Evolutionary conservation across 2,797 vertebrate species (phyloP).

Genomic region (Sebastolobus altivelis): DNA sequence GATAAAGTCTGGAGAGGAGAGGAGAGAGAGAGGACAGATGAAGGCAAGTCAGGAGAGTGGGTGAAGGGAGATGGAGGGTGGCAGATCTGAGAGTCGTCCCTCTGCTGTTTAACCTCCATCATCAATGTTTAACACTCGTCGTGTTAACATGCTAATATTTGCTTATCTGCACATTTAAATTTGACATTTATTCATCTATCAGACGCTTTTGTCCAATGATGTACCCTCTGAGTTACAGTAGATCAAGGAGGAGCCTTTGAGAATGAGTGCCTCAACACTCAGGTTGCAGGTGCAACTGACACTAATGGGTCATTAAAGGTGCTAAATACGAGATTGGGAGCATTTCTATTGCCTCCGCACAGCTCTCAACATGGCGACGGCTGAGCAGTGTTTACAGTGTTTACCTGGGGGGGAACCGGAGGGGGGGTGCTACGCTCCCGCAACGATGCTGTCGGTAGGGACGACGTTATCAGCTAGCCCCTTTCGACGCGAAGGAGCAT

Average conservation of each 20-base stretch:
- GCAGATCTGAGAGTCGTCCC: not conserved
- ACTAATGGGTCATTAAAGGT: no score
- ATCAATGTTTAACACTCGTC: not conserved
- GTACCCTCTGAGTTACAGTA: not conserved
- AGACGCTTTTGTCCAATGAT: not conserved
- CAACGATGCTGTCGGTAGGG: no score
- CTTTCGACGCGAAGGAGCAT: no score
- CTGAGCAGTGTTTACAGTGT: no score
- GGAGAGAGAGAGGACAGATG: conserved; percentile 37
- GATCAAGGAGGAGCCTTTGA: not conserved
- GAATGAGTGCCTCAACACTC: no score
- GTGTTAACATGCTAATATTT: not conserved
- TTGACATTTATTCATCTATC: not conserved
- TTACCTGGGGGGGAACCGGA: no score
- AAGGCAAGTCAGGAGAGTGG: conserved; percentile 19
- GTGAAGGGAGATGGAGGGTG: conserved; percentile 13
- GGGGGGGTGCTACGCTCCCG: no score
- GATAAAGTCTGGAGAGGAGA: conserved; percentile 64
- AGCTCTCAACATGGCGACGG: no score
- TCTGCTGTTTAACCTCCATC: not conserved
- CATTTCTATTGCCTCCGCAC: no score
- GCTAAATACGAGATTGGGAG: no score
- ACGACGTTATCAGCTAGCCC: no score
- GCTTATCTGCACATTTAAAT: not conserved
- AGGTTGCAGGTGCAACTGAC: not conserved